Evolutionary conservation across 2,113 vertebrate genomes (phyloP).

Genomic region (Anolis sagrei): DNA sequence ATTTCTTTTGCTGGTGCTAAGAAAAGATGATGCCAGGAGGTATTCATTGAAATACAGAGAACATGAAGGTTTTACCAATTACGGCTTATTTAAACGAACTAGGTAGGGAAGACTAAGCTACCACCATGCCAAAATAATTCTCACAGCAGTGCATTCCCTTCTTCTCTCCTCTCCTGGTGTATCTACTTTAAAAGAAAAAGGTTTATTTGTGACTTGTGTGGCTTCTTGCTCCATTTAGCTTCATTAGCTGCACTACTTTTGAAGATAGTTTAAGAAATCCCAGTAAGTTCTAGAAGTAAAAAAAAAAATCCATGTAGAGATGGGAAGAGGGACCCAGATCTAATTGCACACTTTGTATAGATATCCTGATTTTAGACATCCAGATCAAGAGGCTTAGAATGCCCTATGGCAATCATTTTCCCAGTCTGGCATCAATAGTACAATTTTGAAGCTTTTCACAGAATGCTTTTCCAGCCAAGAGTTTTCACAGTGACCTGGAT

Average conservation of each 20-base stretch:
- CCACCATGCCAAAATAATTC: background rate
- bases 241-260: background rate
- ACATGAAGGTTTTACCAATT: background rate
- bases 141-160: background rate
- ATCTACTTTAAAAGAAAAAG: background rate
- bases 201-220: background rate
- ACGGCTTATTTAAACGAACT: background rate
- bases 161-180: background rate
- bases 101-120: background rate
- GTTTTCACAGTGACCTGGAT: background rate
- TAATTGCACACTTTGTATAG: background rate
- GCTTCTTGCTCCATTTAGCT: background rate
- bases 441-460: background rate
- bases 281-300: background rate
- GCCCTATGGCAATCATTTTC: background rate
- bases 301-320: background rate
- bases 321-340: background rate
- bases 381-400: background rate
- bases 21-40: background rate
- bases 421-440: background rate
- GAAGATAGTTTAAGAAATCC: background rate
- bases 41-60: background rate
- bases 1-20: background rate
- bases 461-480: slow-evolving; percentile 1
- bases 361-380: background rate